Evolutionary conservation across 2,113 vertebrate genomes (phyloP).

Genomic region (Gadus macrocephalus): DNA sequence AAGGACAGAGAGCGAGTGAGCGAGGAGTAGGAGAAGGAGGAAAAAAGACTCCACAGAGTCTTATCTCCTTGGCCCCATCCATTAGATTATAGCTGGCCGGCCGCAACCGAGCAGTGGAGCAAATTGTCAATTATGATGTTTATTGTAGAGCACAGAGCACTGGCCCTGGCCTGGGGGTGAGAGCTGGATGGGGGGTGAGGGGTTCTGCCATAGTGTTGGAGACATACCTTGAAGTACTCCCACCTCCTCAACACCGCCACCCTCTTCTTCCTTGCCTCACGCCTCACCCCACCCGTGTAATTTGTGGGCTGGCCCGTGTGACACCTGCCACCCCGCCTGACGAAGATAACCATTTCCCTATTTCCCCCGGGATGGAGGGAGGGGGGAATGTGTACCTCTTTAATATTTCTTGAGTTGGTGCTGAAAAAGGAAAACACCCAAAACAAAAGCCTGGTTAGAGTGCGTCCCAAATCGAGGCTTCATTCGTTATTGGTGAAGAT

Average conservation of each 20-base stretch:
- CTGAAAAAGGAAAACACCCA: slow-evolving; percentile 1
- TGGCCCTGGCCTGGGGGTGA: slow-evolving; percentile 14
- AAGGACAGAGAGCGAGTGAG: background rate
- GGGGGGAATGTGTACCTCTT: slow-evolving; percentile 17
- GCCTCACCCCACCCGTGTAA: slow-evolving; percentile 54
- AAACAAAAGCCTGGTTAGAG: background rate
- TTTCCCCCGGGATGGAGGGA: slow-evolving; percentile 42
- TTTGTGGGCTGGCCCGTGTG: slow-evolving; percentile 53
- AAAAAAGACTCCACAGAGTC: slow-evolving; percentile 10
- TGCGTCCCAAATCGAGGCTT: too few species aligned
- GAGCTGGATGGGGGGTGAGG: background rate
- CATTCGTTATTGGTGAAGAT: background rate
- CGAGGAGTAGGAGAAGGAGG: background rate
- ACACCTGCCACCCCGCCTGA: slow-evolving; percentile 60
- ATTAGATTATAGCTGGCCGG: slow-evolving; percentile 54
- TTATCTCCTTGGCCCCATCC: slow-evolving; percentile 33
- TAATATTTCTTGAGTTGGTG: slow-evolving; percentile 41
- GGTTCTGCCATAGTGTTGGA: slow-evolving; percentile 15
- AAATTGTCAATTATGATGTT: slow-evolving; percentile 69
- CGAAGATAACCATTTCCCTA: slow-evolving; percentile 56
- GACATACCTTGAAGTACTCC: slow-evolving; percentile 6
- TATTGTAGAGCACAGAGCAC: slow-evolving; percentile 54
- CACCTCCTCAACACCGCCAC: background rate
- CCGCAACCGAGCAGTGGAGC: slow-evolving; percentile 51
- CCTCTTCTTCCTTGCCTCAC: slow-evolving; percentile 19